These are phyloP conservation scores for Trichogramma pretiosum DNA, from an alignment of 1,140 invertebrate species.

Conservation along the genomic window DNA sequence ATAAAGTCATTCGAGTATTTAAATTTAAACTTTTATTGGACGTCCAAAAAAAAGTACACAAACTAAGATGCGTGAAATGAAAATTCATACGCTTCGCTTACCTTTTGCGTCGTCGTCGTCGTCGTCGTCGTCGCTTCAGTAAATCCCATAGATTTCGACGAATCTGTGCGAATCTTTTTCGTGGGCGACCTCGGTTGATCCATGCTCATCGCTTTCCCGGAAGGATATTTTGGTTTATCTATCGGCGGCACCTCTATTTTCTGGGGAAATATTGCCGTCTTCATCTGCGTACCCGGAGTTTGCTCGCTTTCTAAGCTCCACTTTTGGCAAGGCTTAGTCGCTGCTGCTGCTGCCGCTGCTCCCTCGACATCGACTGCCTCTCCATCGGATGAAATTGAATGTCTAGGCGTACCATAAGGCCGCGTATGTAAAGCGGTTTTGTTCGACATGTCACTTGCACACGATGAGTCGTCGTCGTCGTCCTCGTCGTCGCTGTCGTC, in stretches of 20 bases:
- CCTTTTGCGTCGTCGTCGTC: no score
- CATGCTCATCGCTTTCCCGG: slow-evolving; percentile 1
- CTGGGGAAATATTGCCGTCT: not conserved
- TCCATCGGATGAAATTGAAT: slow-evolving; percentile 17
- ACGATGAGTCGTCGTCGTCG: slow-evolving; percentile 35
- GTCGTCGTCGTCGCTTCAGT: no score
- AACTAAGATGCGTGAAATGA: no score
- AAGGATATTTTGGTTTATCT: slow-evolving; percentile 5
- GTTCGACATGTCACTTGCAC: slow-evolving; percentile 36
- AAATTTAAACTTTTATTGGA: no score
- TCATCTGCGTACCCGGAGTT: no score
- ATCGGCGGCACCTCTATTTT: slow-evolving; percentile 1
- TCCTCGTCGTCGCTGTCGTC: slow-evolving; percentile 19
- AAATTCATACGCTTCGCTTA: no score
- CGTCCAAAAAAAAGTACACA: no score
- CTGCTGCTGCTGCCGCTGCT: slow-evolving; percentile 19
- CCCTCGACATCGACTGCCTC: slow-evolving; percentile 23
- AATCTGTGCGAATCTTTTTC: no score
- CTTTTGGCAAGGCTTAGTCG: not conserved
- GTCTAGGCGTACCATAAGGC: slow-evolving; percentile 34
- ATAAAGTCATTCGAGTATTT: no score
- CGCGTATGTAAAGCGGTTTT: slow-evolving; percentile 34
- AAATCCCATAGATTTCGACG: no score
- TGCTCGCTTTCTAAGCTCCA: not conserved
- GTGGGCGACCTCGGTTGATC: not conserved